Conservation (phyloP, 2,888 invertebrate genomes). For the Tenthredo livida region DNA sequence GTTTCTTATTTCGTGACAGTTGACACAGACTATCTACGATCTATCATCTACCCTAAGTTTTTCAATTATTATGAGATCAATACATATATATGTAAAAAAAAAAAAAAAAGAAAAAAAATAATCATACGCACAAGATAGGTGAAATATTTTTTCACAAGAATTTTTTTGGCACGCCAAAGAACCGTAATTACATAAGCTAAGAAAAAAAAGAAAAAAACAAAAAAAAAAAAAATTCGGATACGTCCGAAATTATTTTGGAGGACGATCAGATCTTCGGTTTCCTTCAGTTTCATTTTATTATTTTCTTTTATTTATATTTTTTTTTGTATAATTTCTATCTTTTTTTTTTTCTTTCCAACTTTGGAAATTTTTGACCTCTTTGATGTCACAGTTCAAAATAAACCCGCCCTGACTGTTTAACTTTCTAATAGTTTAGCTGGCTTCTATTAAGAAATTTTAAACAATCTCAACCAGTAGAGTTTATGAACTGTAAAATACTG, state of each 20-base stretch:
- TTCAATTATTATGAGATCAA: background rate
- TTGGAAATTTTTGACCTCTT: slow-evolving; percentile 17
- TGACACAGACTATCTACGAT: background rate
- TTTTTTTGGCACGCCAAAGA: background rate
- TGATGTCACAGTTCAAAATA: background rate
- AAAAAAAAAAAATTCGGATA: background rate
- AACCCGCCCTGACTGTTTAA: background rate
- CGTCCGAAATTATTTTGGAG: background rate
- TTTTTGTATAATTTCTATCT: background rate
- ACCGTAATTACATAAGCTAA: background rate
- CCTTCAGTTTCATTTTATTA: background rate
- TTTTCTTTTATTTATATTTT: background rate
- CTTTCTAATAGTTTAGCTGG: slow-evolving; percentile 37
- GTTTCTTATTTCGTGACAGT: slow-evolving; percentile 15
- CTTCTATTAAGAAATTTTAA: slow-evolving; percentile 30
- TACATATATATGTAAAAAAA: background rate
- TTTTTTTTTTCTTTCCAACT: background rate
- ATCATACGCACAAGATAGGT: background rate
- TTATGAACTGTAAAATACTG: background rate
- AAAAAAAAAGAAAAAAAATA: background rate
- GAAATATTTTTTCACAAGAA: background rate
- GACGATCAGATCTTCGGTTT: slow-evolving; percentile 26
- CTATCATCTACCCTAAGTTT: background rate
- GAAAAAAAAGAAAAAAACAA: background rate
- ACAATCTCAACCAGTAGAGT: background rate